Conservation (phyloP, 2,888 invertebrate genomes). For the Eristalis intricaria region DNA sequence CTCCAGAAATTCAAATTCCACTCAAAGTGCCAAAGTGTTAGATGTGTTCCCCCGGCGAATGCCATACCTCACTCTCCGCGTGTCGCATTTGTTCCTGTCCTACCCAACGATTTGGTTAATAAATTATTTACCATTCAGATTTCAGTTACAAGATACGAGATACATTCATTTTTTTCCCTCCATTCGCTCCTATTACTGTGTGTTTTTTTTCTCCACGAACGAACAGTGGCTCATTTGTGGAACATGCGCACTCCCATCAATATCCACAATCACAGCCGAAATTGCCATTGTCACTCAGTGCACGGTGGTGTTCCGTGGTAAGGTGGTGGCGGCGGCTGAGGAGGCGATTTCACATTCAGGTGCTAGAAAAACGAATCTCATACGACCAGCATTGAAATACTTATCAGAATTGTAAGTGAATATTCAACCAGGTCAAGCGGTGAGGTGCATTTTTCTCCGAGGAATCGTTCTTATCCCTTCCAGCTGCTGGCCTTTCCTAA, state of each 20-base stretch:
- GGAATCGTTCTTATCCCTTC: background rate
- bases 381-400: background rate
- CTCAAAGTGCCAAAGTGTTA: conserved; percentile 49
- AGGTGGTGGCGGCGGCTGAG: background rate
- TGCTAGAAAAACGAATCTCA: background rate
- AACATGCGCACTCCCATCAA: conserved; percentile 64
- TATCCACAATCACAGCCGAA: conserved; percentile 62
- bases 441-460: background rate
- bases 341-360: background rate
- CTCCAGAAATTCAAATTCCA: conserved; percentile 46
- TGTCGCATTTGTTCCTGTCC: conserved; percentile 40
- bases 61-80: conserved; percentile 44
- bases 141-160: conserved; percentile 46
- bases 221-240: conserved; percentile 18
- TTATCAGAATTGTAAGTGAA: background rate
- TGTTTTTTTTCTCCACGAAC: conserved; percentile 2
- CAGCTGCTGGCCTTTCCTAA: background rate
- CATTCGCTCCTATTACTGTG: conserved; percentile 25
- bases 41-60: conserved; percentile 60
- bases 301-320: background rate
- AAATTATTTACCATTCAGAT: conserved; percentile 62
- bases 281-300: conserved; percentile 49
- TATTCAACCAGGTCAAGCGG: background rate
- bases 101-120: conserved; percentile 55
- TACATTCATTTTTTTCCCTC: background rate